Evolutionary conservation across 2,113 vertebrate species (phyloP).

Genomic region (Gymnogyps californianus): DNA sequence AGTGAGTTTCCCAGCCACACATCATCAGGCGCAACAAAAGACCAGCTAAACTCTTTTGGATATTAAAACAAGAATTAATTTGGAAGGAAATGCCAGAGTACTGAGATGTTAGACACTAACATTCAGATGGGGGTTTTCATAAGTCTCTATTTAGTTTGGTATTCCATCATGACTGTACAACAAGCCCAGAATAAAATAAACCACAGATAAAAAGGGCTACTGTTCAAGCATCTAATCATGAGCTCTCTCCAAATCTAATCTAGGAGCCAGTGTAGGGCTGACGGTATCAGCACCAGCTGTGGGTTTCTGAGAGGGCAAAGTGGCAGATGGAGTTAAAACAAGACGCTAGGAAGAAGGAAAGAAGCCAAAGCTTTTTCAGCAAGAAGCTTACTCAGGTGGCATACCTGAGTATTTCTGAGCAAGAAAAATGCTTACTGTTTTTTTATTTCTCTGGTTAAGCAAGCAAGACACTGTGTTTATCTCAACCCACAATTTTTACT

Average conservation of each 20-base stretch:
- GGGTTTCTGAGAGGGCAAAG: not conserved
- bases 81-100: slow-evolving; percentile 49
- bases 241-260: not conserved
- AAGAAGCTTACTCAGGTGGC: not conserved
- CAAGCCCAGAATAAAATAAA: slow-evolving; percentile 8
- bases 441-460: not conserved
- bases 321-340: not conserved
- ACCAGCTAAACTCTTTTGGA: not conserved
- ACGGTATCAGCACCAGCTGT: not conserved
- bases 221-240: not conserved
- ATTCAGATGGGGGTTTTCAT: not conserved
- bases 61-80: slow-evolving; percentile 17
- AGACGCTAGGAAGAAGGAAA: not conserved
- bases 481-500: too few relatives aligned
- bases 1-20: not conserved
- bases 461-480: not conserved
- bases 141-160: not conserved
- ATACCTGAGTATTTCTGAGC: not conserved
- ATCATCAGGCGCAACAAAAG: not conserved
- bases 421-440: not conserved
- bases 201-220: not conserved
- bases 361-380: not conserved
- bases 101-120: slow-evolving; percentile 7
- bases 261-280: not conserved
- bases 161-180: slow-evolving; percentile 6